Percentiles rank a stretch among this genome's conserved stretches.
These are phyloP conservation scores for Nemurella pictetii DNA, from an alignment of 2,888 invertebrate genomes.

Conservation along the genomic window DNA sequence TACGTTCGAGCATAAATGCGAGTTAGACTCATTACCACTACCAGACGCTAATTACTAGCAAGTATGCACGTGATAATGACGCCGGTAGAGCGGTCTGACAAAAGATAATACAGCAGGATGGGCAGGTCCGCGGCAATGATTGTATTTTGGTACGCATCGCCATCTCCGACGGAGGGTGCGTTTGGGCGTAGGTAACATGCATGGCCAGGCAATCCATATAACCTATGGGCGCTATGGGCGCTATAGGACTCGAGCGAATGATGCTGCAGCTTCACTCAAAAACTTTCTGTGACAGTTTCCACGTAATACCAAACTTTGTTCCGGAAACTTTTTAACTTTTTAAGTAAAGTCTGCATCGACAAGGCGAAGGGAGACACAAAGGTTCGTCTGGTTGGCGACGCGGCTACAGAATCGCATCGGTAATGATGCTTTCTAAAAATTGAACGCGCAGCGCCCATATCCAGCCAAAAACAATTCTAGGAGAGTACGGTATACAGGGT, in stretches of 20 bases:
- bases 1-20: neutral
- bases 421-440: neutral
- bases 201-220: neutral
- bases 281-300: neutral
- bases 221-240: neutral
- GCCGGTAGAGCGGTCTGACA: neutral
- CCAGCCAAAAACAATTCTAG: neutral
- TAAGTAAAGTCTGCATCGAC: neutral
- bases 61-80: neutral
- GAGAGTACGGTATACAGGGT: neutral
- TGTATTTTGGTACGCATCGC: neutral
- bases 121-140: neutral
- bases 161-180: neutral
- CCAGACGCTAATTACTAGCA: neutral
- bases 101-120: neutral
- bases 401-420: neutral
- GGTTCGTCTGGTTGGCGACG: neutral
- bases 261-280: neutral
- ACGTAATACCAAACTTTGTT: neutral
- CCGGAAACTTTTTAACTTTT: neutral
- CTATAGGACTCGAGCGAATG: neutral
- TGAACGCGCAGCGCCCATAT: neutral
- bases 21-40: neutral
- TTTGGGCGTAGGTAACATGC: neutral
- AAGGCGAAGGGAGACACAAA: neutral